Evolutionary conservation across 2,113 vertebrate species (phyloP), one percentile per base, ranked within the genome.

Genomic region (Lathamus discolor): DNA sequence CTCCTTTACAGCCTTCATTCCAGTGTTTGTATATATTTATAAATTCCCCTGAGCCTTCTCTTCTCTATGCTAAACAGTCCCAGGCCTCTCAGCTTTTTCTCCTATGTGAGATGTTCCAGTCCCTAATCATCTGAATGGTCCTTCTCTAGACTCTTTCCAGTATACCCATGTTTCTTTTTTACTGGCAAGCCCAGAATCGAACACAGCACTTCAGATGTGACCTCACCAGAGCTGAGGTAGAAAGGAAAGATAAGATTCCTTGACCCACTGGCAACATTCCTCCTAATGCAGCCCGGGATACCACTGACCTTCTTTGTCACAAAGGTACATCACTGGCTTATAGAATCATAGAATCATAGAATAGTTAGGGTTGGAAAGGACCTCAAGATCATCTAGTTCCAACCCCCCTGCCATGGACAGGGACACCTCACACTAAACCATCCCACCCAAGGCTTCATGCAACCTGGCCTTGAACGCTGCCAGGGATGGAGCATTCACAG

Each of bases 21-120:
- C 1, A 2, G 9, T 68, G 31, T 55, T 35, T 63, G 20, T 67
- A 68, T 10, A 37, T 10, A 28, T 10, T 17, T 24, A 57, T 28
- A 55, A 69, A 55, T 51, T 3, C 5, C 1, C 0, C 2, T 8
- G 4, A 70, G 13, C 19, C 11, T 70, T 64, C 13, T 51, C 18
- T 59, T 83, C 29, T 54, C 16, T 6, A 76, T 23, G 10, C 28
- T 64, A 23, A 77, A n/a, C 13, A 66, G 27, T 14, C 11, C 9
- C 37, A 39, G 3, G 5, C 33, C 7, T 54, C 33, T n/a, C 20
- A 59, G 33, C 55, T 59, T 59, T 23, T 59, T 33, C 55, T n/a
- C 20, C 55, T n/a, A 23, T 59, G 55, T 23, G 33, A n/a, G 55
- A 59, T 15, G 33, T 15, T 59, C 20, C 33, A 59, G 55, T 59